A percentile compares a stretch with the other conserved stretches of the same genome.
Conservation (phyloP, 2,888 invertebrate genomes). For the Molorchus minor region DNA sequence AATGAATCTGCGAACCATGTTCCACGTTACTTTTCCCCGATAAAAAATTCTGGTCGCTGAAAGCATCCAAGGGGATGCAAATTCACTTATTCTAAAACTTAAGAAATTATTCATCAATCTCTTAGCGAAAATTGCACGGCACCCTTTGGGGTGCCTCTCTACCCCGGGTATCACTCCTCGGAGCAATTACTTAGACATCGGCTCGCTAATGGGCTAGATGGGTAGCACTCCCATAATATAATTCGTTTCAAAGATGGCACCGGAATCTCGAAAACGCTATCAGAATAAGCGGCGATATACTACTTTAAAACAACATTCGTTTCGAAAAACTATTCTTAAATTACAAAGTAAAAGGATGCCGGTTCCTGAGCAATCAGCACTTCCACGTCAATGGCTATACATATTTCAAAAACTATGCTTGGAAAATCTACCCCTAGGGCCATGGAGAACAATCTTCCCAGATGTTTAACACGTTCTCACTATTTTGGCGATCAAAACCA, state of each 20-base stretch:
- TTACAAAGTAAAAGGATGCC: no score
- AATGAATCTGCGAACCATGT: neutral
- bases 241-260: constrained; percentile 32
- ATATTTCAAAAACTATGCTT: no score
- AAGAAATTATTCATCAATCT: constrained; percentile 56
- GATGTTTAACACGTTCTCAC: no score
- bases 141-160: constrained; percentile 38
- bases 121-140: constrained; percentile 45
- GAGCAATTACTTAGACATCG: constrained; percentile 38
- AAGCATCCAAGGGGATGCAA: constrained; percentile 40
- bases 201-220: constrained; percentile 38
- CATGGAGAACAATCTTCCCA: no score
- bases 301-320: no score
- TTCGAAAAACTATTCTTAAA: no score
- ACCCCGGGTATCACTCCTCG: constrained; percentile 34
- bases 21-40: constrained; percentile 23
- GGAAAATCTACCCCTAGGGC: no score
- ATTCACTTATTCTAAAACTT: constrained; percentile 52
- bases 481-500: no score
- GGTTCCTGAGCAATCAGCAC: no score
- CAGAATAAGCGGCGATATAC: no score
- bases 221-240: constrained; percentile 35
- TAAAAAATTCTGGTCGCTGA: constrained; percentile 38
- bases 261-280: no score
- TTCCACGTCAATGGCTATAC: no score